Base-by-base conservation (phyloP, 64 coral and sea anemone genomes). In the Orbicella faveolata region DNA sequence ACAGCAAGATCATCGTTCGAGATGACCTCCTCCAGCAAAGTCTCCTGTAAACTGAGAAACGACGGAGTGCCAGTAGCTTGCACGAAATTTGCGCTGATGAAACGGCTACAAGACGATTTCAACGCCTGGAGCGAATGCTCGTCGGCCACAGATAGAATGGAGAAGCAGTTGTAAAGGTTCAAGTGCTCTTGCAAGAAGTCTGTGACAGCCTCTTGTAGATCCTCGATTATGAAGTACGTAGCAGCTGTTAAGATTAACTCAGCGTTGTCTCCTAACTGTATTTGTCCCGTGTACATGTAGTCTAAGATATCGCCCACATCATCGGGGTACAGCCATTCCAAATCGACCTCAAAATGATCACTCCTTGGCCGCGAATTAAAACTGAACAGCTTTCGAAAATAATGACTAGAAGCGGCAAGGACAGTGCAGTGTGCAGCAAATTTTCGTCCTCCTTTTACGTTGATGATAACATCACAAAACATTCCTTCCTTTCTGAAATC, bases 221-320 rank as follows among this genome's bases (percentile, higher is more conserved):
- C 35, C 48, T 76, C 75, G 36, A 76, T 44, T 36, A 76, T 19
- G 35, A 76, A 76, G 39, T 76, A 76, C 17, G 16, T 74, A 21
- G 90, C 81, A 78, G 78, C 68, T 57, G 63, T 83, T 44, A 92
- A 78, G 17, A 92, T 63, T 26, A 61, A 35, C 25, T 92, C 67
- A 53, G 80, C 76, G 25, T 85, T 74, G 3, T 25, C 55, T 52
- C 86, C 90, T 30, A 92, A 39, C 2, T 77, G 76, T 16, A 79
- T 75, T 86, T 86, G n/a, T 6, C 90, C 81, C 9, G 90, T 92
- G 73, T 92, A 92, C 16, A 92, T 86, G 74, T 92, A 92, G 62
- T 92, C 74, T 37, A 87, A 21, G 19, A 92, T 76, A 64, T 61
- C 82, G 26, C 87, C 90, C 82, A 92, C 86, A 18, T 66, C 73